These are phyloP conservation scores for Acrossocheilus wenchowensis DNA, from an alignment of 2,797 vertebrate genomes.

Conservation along the genomic window DNA sequence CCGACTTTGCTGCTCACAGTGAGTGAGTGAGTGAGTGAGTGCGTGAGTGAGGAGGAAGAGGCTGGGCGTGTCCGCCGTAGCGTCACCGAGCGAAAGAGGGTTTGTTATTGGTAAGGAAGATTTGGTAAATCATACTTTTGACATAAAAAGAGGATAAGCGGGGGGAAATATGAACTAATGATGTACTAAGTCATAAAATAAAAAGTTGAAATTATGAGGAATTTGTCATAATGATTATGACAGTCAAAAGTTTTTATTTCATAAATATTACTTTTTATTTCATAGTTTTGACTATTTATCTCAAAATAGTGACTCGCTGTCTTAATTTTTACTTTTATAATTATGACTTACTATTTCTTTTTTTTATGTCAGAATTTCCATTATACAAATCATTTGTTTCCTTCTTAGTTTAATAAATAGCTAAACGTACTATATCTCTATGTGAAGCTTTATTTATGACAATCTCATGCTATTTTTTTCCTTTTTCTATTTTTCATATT, in stretches of 20 bases:
- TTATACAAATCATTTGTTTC: not conserved
- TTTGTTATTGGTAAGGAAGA: not conserved
- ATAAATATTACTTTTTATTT: not conserved
- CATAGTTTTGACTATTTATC: not conserved
- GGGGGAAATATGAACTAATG: not conserved
- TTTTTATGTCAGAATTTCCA: not conserved
- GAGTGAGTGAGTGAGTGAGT: not conserved
- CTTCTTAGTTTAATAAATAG: not conserved
- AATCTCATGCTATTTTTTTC: not conserved
- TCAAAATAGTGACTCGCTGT: not conserved
- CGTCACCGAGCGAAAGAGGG: not conserved
- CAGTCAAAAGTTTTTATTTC: not conserved
- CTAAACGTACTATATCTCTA: too few species aligned
- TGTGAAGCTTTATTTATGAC: not conserved
- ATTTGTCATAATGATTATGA: not conserved
- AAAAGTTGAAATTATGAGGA: not conserved
- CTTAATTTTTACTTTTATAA: not conserved
- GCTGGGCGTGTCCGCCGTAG: constrained; percentile 24
- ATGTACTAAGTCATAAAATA: not conserved
- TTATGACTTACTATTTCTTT: not conserved
- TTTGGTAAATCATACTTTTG: not conserved
- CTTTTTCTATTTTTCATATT: not conserved
- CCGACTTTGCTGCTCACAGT: constrained; percentile 10
- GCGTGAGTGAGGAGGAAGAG: constrained; percentile 8
- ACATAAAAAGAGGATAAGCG: not conserved